Evolutionary conservation across 2,888 invertebrate species (phyloP).

Genomic region (Drosophila mettleri): DNA sequence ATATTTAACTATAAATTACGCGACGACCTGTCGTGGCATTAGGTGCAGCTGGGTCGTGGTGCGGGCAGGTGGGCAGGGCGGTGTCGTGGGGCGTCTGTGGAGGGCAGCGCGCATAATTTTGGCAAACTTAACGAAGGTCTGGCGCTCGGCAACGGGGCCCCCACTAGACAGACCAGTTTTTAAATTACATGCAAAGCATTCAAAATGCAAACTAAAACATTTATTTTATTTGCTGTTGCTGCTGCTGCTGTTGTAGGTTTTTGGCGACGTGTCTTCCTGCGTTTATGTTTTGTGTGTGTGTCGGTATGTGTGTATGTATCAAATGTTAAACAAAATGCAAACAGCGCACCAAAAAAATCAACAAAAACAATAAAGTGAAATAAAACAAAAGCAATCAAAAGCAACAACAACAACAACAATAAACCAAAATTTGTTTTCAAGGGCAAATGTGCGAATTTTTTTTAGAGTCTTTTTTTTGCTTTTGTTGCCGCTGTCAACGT

Average conservation of each 20-base stretch:
- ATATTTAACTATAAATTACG: conserved; percentile 71
- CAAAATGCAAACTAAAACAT: conserved; percentile 80
- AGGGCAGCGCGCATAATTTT: conserved; percentile 81
- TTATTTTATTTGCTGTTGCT: conserved; percentile 63
- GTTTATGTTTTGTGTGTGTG: conserved; percentile 54
- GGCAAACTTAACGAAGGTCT: conserved; percentile 81
- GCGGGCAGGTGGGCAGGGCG: conserved; percentile 11
- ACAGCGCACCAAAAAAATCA: conserved; percentile 57
- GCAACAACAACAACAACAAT: conserved; percentile 24
- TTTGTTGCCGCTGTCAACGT: conserved; percentile 34
- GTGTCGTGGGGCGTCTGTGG: conserved; percentile 27
- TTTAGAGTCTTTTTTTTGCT: conserved; percentile 8
- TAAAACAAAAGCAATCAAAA: conserved; percentile 29
- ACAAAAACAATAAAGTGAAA: conserved; percentile 24
- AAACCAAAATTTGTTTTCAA: conserved; percentile 77
- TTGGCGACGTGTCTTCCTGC: conserved; percentile 75
- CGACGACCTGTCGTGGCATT: conserved; percentile 57
- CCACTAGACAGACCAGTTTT: conserved; percentile 82
- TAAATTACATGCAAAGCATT: conserved; percentile 83
- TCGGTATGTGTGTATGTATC: conserved; percentile 61
- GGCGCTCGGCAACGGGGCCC: conserved; percentile 39
- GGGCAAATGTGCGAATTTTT: conserved; percentile 72
- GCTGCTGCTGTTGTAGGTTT: conserved; percentile 22
- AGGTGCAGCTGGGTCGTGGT: conserved; percentile 17
- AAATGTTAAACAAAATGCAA: conserved; percentile 78